Percentiles rank a stretch among this genome's conserved stretches.
Evolutionary conservation across 2,888 invertebrate species (phyloP).

Genomic region (Mimachlamys varia): DNA sequence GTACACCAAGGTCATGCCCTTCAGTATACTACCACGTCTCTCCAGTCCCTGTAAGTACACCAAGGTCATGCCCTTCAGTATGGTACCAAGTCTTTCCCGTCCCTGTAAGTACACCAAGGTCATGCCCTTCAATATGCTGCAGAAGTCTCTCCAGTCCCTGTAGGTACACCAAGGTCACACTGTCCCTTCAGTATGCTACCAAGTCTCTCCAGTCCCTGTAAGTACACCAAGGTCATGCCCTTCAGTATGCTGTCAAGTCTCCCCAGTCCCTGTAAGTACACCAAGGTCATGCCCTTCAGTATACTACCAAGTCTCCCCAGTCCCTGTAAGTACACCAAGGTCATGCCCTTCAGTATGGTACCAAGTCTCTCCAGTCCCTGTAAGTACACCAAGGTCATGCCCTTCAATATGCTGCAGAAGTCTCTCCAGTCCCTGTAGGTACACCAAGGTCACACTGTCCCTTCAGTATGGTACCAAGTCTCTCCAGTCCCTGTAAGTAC

Average conservation of each 20-base stretch:
- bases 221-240: slow-evolving; percentile 74
- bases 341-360: slow-evolving; percentile 78
- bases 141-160: slow-evolving; percentile 76
- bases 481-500: slow-evolving; percentile 76
- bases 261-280: slow-evolving; percentile 75
- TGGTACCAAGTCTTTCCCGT: slow-evolving; percentile 76
- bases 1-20: slow-evolving; percentile 75
- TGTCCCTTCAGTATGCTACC: slow-evolving; percentile 77
- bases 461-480: slow-evolving; percentile 78
- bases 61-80: slow-evolving; percentile 78
- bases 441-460: slow-evolving; percentile 73
- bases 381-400: slow-evolving; percentile 76
- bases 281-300: slow-evolving; percentile 77
- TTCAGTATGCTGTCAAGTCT: slow-evolving; percentile 78
- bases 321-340: slow-evolving; percentile 75
- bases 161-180: slow-evolving; percentile 76
- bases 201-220: slow-evolving; percentile 77
- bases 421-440: slow-evolving; percentile 78
- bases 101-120: slow-evolving; percentile 74
- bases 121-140: slow-evolving; percentile 79
- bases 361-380: slow-evolving; percentile 76
- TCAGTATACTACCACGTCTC: slow-evolving; percentile 77
- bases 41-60: slow-evolving; percentile 75
- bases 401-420: slow-evolving; percentile 77
- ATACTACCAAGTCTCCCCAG: slow-evolving; percentile 77